These are phyloP conservation scores for Scaptomyza reducta DNA, from an alignment of 2,888 invertebrate species.

Conservation along the genomic window DNA sequence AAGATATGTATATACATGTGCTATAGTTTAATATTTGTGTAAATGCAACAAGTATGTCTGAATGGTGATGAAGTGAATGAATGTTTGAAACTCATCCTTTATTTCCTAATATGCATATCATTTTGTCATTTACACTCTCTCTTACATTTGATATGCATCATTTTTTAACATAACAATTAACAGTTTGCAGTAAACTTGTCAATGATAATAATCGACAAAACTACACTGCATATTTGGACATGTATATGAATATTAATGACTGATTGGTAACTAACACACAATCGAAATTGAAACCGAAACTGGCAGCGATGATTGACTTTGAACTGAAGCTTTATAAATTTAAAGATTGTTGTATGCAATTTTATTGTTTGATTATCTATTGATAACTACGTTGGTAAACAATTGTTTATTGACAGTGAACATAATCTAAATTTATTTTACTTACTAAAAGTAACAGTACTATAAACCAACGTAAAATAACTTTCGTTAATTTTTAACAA, in stretches of 20 bases:
- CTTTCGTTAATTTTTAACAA: no score
- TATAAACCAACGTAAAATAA: no score
- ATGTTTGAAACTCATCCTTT: not conserved
- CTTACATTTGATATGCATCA: not conserved
- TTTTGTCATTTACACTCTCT: not conserved
- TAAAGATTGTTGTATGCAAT: no score
- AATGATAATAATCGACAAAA: not conserved
- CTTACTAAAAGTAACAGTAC: no score
- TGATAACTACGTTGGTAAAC: no score
- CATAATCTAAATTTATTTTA: no score
- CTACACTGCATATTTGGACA: not conserved
- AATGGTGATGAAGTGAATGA: not conserved
- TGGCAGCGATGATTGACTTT: no score
- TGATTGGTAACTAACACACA: not conserved
- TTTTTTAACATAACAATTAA: not conserved
- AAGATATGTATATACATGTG: not conserved
- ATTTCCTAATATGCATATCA: constrained; percentile 1
- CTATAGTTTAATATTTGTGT: no score
- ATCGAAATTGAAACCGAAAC: not conserved
- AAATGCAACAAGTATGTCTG: not conserved
- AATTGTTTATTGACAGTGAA: no score
- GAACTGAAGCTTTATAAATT: no score
- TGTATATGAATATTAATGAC: not conserved
- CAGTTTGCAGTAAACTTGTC: not conserved
- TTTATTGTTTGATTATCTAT: no score